These are phyloP conservation scores for Microplitis deprimator DNA, from an alignment of 2,888 invertebrate genomes.

Conservation along the genomic window DNA sequence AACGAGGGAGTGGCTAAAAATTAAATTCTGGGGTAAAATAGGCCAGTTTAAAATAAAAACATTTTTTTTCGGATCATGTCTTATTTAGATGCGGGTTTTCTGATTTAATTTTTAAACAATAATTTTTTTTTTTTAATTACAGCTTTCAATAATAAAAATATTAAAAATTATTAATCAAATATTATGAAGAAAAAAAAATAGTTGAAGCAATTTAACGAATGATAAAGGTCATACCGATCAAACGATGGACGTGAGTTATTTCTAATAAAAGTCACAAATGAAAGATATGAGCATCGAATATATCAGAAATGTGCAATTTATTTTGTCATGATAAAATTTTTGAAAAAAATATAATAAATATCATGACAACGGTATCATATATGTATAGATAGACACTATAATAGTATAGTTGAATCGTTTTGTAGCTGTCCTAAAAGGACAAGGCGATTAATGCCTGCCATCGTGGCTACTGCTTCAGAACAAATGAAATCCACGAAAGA, in stretches of 20 bases:
- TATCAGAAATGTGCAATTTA: constrained; percentile 39
- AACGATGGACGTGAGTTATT: constrained; percentile 35
- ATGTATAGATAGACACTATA: not conserved
- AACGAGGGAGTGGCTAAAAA: no score
- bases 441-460: constrained; percentile 3
- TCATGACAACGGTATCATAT: not conserved
- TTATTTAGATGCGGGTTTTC: no score
- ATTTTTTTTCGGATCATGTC: no score
- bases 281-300: constrained; percentile 25
- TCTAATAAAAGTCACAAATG: constrained; percentile 38
- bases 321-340: constrained; percentile 16
- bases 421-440: not conserved
- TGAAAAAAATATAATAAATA: constrained; percentile 12
- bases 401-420: not conserved
- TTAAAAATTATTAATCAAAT: not conserved
- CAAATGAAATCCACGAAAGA: constrained; percentile 15
- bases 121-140: no score
- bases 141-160: no score
- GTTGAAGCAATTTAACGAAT: not conserved
- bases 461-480: not conserved
- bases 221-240: constrained; percentile 25
- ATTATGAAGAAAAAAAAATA: not conserved
- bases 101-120: no score
- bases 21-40: no score
- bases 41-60: no score